Percentiles rank a stretch among this genome's conserved stretches.
Evolutionary conservation across 92 coral and sea anemone genomes (phyloP).

Genomic region (Epizoanthus scotinus): DNA sequence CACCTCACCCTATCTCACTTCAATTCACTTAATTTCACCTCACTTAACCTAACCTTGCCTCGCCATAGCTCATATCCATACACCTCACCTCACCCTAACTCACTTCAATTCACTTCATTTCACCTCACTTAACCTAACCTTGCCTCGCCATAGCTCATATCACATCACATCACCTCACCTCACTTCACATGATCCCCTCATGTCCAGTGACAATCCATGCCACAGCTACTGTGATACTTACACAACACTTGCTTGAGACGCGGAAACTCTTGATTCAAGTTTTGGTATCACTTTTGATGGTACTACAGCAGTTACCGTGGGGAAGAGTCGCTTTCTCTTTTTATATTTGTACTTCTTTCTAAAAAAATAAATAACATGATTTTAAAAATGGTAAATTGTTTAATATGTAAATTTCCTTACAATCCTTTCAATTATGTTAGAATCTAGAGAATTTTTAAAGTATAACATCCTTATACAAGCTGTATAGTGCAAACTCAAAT

Average conservation of each 20-base stretch:
- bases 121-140: too few species aligned
- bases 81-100: neutral
- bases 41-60: neutral
- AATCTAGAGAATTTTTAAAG: too few species aligned
- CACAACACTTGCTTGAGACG: neutral
- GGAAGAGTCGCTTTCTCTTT: constrained; percentile 78
- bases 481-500: too few species aligned
- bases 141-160: too few species aligned
- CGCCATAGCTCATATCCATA: neutral
- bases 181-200: too few species aligned
- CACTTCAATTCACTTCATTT: too few species aligned
- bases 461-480: too few species aligned
- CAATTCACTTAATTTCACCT: neutral
- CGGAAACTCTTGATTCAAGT: neutral
- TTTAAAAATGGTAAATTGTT: neutral
- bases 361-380: neutral
- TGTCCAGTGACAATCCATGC: too few species aligned
- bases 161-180: too few species aligned
- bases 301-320: constrained; percentile 57
- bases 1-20: too few species aligned
- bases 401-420: too few species aligned
- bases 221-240: neutral
- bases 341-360: constrained; percentile 83
- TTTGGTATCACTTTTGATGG: neutral
- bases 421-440: too few species aligned